These are phyloP conservation scores for Lagopus leucura DNA, from an alignment of 2,113 vertebrate genomes.

Conservation along the genomic window DNA sequence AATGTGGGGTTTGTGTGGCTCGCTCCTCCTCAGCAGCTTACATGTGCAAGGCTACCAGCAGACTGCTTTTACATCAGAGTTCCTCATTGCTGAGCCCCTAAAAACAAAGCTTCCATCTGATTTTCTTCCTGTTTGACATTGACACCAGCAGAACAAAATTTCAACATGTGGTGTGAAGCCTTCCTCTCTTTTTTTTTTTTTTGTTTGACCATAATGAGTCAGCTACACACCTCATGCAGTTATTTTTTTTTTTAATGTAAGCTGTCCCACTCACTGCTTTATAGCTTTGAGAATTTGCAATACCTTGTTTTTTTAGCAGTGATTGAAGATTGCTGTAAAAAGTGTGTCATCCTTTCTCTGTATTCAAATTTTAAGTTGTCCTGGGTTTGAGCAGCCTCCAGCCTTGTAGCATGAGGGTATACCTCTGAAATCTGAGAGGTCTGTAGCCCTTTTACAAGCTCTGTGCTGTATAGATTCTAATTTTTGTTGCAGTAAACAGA, in stretches of 20 bases:
- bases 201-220: not conserved
- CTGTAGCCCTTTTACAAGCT: not conserved
- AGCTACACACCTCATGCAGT: constrained; percentile 13
- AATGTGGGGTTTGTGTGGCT: not conserved
- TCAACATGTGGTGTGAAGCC: not conserved
- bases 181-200: not conserved
- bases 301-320: not conserved
- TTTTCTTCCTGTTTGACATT: not conserved
- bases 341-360: not conserved
- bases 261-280: not conserved
- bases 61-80: not conserved
- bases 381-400: not conserved
- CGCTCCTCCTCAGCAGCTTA: not conserved
- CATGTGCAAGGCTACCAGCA: not conserved
- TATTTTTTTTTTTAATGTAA: not conserved
- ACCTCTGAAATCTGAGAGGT: not conserved
- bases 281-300: not conserved
- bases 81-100: not conserved
- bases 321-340: not conserved
- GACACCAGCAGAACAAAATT: not conserved
- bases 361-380: not conserved
- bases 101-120: not conserved
- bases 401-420: not conserved
- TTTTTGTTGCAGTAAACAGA: not conserved
- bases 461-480: not conserved